phyloP scores from a whole-genome alignment of 1,140 invertebrate species.

The Sinella curviseta region DNA sequence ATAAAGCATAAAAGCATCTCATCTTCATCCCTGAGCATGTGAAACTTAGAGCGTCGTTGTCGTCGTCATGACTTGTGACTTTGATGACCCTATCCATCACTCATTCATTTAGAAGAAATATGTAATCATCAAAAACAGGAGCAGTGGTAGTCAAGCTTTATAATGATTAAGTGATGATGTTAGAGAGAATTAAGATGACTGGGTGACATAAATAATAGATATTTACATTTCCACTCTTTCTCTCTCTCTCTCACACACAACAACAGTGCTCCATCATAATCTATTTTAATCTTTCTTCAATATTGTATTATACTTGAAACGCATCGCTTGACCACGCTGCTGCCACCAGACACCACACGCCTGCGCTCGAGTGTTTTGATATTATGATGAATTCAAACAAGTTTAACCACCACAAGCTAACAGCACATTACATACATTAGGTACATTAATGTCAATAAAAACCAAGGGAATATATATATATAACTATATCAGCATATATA shows the following conservation, averaged over 20 bases:
- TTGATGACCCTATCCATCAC: constrained; percentile 22
- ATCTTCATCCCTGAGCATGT: too few species aligned
- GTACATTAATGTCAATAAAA: neutral
- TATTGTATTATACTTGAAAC: neutral
- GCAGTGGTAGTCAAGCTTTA: neutral
- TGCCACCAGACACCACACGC: too few species aligned
- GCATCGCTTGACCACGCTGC: neutral
- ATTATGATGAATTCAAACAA: too few species aligned
- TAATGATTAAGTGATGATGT: neutral
- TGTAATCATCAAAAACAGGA: neutral
- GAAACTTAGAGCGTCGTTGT: neutral
- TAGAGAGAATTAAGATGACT: neutral
- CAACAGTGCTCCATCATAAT: neutral
- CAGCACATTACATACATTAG: too few species aligned
- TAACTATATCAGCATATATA: too few species aligned
- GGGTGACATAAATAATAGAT: neutral
- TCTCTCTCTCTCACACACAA: neutral
- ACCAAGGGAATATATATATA: neutral
- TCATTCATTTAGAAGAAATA: constrained; percentile 3
- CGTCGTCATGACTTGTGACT: neutral
- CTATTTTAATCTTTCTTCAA: neutral
- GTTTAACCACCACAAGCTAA: too few species aligned
- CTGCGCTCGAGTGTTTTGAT: too few species aligned
- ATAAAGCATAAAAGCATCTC: too few species aligned
- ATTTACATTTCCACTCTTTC: too few species aligned